phyloP scores from a whole-genome alignment of 2,113 vertebrate genomes.

The Phyllostomus discolor region DNA sequence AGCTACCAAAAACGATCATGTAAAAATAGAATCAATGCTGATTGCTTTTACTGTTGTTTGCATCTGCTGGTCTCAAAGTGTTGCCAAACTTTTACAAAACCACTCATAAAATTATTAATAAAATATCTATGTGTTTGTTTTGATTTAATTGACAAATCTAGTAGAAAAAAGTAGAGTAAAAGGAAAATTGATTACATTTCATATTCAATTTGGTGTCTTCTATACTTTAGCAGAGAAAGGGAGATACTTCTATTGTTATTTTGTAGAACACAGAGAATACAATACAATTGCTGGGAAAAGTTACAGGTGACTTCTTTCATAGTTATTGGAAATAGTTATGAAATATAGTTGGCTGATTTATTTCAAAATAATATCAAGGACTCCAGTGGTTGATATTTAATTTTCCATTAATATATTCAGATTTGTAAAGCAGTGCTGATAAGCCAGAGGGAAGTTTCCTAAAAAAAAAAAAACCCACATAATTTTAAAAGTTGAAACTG shows the following conservation, averaged over 20 bases:
- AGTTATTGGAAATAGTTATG: not conserved
- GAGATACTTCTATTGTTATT: not conserved
- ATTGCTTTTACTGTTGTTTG: conserved; percentile 37
- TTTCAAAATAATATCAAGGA: not conserved
- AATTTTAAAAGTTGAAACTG: not conserved
- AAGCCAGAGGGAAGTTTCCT: not conserved
- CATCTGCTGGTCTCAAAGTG: conserved; percentile 51
- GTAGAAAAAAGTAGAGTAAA: not conserved
- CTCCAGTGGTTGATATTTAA: not conserved
- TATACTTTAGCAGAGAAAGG: not conserved
- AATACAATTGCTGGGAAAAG: not conserved
- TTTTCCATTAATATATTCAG: not conserved
- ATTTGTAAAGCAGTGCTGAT: not conserved
- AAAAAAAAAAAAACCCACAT: not conserved
- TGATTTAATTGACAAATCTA: not conserved
- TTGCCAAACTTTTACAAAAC: conserved; percentile 41
- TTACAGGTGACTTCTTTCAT: not conserved
- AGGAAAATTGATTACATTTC: conserved; percentile 25
- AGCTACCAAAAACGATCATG: not conserved
- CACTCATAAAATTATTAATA: conserved; percentile 52
- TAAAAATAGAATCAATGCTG: conserved; percentile 20
- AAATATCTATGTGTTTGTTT: conserved; percentile 43
- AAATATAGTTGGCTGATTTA: not conserved
- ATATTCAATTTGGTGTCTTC: not conserved
- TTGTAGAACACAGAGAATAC: not conserved